phyloP scores from a whole-genome alignment of 53 echinoderm and acorn worm species.

The Paracentrotus lividus region DNA sequence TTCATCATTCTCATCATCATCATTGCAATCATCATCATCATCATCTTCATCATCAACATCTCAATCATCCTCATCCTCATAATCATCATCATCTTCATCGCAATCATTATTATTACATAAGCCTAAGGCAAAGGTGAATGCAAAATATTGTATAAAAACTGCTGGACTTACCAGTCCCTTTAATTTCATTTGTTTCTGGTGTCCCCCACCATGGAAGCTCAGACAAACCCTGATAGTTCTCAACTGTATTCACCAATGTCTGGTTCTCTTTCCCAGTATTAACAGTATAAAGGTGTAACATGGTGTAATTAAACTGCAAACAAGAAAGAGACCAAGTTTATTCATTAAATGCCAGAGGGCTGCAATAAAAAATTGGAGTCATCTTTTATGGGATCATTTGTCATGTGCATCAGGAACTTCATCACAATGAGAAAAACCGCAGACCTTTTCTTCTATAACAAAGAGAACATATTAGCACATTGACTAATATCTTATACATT shows the following conservation, averaged over 20 bases:
- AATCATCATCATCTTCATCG: no score
- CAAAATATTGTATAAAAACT: no score
- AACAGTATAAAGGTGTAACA: conserved; percentile 70
- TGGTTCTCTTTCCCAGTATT: conserved; percentile 70
- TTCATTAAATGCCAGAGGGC: background rate
- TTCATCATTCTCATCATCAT: no score
- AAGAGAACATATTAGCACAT: no score
- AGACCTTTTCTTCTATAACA: no score
- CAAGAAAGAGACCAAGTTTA: background rate
- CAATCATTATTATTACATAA: no score
- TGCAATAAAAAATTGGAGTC: no score
- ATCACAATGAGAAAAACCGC: no score
- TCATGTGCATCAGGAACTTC: background rate
- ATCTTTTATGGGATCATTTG: background rate
- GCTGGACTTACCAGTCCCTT: conserved; percentile 44
- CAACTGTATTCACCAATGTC: conserved; percentile 70
- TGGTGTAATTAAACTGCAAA: conserved; percentile 57
- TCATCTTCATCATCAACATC: background rate
- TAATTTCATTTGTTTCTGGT: conserved; percentile 28
- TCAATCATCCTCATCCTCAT: no score
- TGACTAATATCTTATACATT: no score
- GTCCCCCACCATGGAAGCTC: conserved; percentile 81
- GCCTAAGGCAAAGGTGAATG: no score
- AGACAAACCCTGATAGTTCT: conserved; percentile 77
- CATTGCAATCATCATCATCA: background rate